phyloP scores from a whole-genome alignment of 1,140 invertebrate genomes.

The Pseudomyrmex gracilis region DNA sequence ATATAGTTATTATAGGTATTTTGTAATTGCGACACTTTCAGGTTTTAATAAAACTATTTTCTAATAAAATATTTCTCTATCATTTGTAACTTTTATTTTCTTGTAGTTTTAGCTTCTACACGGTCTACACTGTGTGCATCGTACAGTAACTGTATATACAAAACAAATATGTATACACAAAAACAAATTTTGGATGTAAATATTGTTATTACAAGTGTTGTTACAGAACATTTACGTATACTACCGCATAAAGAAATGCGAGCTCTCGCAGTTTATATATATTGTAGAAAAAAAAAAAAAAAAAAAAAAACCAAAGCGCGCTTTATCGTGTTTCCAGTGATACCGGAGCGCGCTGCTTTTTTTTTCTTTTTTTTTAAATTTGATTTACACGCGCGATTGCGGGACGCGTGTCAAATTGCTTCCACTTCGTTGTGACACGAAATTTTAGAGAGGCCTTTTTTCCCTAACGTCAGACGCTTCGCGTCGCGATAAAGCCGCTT shows the following conservation, averaged over 20 bases:
- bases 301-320: conserved; percentile 25
- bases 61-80: neutral
- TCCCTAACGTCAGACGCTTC: conserved; percentile 44
- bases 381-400: conserved; percentile 69
- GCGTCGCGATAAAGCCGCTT: conserved; percentile 44
- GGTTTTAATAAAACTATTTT: neutral
- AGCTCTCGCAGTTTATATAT: neutral
- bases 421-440: conserved; percentile 72
- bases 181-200: conserved; percentile 7
- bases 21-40: neutral
- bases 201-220: conserved; percentile 38
- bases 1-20: neutral
- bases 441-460: conserved; percentile 73
- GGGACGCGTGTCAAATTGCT: conserved; percentile 74
- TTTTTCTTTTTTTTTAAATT: conserved; percentile 63
- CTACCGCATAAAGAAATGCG: conserved; percentile 19
- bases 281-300: conserved; percentile 45
- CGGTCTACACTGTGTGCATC: no score
- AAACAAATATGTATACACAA: conserved; percentile 2
- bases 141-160: no score
- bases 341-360: conserved; percentile 41
- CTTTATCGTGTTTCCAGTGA: conserved; percentile 49
- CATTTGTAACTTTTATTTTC: neutral
- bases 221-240: conserved; percentile 12
- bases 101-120: no score